These are phyloP conservation scores for Busseola fusca DNA, from an alignment of 2,888 invertebrate genomes.

Conservation along the genomic window DNA sequence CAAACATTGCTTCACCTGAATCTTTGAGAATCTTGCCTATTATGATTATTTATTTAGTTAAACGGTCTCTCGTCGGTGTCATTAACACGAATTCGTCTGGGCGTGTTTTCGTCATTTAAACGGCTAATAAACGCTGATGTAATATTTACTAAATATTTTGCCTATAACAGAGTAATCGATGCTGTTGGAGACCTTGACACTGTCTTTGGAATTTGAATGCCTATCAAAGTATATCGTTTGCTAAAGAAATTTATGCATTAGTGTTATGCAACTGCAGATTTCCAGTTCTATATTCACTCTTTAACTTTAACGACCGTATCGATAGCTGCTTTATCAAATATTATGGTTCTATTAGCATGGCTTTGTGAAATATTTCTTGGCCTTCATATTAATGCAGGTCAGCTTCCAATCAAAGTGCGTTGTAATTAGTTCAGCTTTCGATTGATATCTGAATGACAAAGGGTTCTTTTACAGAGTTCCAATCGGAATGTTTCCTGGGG, in stretches of 20 bases:
- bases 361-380: neutral
- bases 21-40: slow-evolving; percentile 6
- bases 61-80: slow-evolving; percentile 18
- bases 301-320: slow-evolving; percentile 20
- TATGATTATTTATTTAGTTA: slow-evolving; percentile 9
- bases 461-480: neutral
- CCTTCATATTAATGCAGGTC: slow-evolving; percentile 17
- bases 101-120: slow-evolving; percentile 40
- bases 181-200: slow-evolving; percentile 47
- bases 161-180: slow-evolving; percentile 20
- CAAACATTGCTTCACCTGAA: slow-evolving; percentile 11
- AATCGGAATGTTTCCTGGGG: slow-evolving; percentile 6
- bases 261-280: slow-evolving; percentile 25
- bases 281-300: slow-evolving; percentile 23
- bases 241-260: slow-evolving; percentile 1
- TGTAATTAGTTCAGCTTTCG: slow-evolving; percentile 7
- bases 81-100: slow-evolving; percentile 46
- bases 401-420: slow-evolving; percentile 2
- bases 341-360: slow-evolving; percentile 7
- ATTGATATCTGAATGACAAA: slow-evolving; percentile 16
- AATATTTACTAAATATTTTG: slow-evolving; percentile 46
- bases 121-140: slow-evolving; percentile 40
- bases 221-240: slow-evolving; percentile 14
- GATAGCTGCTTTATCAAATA: slow-evolving; percentile 23
- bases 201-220: slow-evolving; percentile 5